Base-by-base conservation (phyloP, 2,113 vertebrate genomes). In the Mugil cephalus region DNA sequence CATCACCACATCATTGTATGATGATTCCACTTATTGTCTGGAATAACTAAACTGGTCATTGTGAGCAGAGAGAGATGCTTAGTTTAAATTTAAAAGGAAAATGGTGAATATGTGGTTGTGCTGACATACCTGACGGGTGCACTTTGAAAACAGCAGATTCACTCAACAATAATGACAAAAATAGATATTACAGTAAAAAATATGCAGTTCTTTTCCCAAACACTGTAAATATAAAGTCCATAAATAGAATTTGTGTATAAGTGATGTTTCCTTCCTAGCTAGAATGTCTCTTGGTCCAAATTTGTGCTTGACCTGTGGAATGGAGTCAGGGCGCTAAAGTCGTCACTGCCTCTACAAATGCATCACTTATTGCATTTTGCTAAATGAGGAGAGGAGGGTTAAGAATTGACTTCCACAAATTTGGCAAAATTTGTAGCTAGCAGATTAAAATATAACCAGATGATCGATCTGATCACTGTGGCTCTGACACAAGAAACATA, bases 251-350 rank as follows among this genome's bases (percentile, higher is more conserved):
- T 4, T 14, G 5, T 14, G 3, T 14, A 4, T 14, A 12, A 43
- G 14, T 14, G 17, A 38, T 15, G 10, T 64, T 40, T 39, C 18
- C 11, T 3, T 18, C 18, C 35, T 18, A 51, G 62, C 1, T 43
- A 24, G 39, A 67, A 24, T 21, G 18, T 35, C 12, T 24, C 36
- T 10, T 68, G 65, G 39, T 46, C 24, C 45, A 9, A 43, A 39
- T 15, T 12, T 68, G 19, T 19, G 8, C 55, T 55, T 52, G 36
- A 66, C 48, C 36, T 52, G 19, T 52, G 48, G 15, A 15, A 36
- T 42, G 36, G 48, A 66, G 36, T 42, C 38, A 17, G 10, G n/a
- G n/a, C n/a, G n/a, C n/a, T n/a, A n/a, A 62, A 18, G 11, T 11
- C 2, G 53, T 58, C 8, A 12, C 2, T 68, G 10, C 24, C 50